These are phyloP conservation scores for Xenopus laevis DNA, from an alignment of 2,113 vertebrate genomes.

Conservation along the genomic window DNA sequence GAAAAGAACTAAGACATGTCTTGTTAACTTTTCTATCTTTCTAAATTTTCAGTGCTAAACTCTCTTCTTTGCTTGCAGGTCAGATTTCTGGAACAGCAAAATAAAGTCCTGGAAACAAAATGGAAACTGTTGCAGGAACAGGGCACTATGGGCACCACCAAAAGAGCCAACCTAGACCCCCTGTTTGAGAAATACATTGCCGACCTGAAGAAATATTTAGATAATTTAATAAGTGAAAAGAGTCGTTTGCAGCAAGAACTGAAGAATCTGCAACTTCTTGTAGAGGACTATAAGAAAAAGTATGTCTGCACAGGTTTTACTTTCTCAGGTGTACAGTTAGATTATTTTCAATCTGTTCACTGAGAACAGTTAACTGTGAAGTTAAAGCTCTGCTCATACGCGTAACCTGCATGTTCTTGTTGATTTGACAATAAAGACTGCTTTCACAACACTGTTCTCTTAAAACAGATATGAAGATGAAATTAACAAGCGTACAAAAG, in stretches of 20 bases:
- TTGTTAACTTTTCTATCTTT: neutral
- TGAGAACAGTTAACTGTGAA: conserved; percentile 81
- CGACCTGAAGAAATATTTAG: conserved; percentile 79
- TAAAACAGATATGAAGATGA: conserved; percentile 76
- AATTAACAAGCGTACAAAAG: conserved; percentile 82
- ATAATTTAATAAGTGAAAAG: conserved; percentile 72
- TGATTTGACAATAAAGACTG: neutral
- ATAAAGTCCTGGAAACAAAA: conserved; percentile 79
- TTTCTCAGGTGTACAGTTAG: no score
- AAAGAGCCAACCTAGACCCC: conserved; percentile 64
- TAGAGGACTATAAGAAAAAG: conserved; percentile 58
- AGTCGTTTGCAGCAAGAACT: conserved; percentile 81
- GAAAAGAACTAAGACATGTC: neutral
- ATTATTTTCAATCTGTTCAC: no score
- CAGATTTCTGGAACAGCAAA: conserved; percentile 74
- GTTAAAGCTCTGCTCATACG: accelerated
- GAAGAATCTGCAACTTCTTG: conserved; percentile 79
- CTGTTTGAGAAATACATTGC: conserved; percentile 84
- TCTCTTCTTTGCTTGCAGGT: conserved; percentile 63
- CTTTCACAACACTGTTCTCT: neutral
- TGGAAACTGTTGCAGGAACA: conserved; percentile 88
- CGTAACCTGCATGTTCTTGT: neutral
- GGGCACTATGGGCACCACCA: conserved; percentile 56
- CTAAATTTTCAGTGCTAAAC: neutral
- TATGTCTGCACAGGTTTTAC: no score